Base-by-base conservation (phyloP, 2,113 vertebrate species). In the Propithecus coquereli region DNA sequence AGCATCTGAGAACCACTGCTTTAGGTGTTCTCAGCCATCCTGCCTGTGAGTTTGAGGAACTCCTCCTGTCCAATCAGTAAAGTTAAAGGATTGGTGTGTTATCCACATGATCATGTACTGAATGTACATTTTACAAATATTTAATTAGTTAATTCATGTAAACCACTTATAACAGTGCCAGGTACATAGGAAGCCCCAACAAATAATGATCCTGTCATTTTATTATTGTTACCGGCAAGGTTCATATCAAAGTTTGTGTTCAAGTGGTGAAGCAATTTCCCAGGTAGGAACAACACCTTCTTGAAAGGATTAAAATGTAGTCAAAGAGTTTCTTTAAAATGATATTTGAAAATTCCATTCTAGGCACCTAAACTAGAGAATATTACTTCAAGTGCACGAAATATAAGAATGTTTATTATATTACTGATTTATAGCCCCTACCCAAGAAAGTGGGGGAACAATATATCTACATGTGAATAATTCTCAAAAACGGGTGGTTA, bases 241-340 rank as follows among this genome's bases (percentile, higher is more conserved):
- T 37, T 94, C 66, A 6, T 37, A 37, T 4, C 6, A 30, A 14
- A 81, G 23, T 80, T 88, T 77, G 34, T 86, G 40, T 92, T 94
- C 66, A 86, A 68, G 40, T 22, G 65, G 52, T 83, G 5, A 83
- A 94, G 65, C 32, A 43, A 14, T 63, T 92, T 81, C 6, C 34
- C 30, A 66, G 40, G 43, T 81, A 82, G 57, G 30, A 95, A 85
- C 37, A 96, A 52, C 8, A 79, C n/a, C 86, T 83, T 65, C 47
- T 70, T 79, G 70, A 97, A 90, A 83, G 61, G 5, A 92, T 50
- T 70, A 92, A 97, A 79, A 81, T 40, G 8, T 18, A 88, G 27
- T 50, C 47, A 40, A 34, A 94, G 59, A 37, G 16, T 54, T 61
- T 84, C 22, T 52, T 87, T 87, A 70, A 63, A 82, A 81, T 32